Base-by-base conservation (phyloP, 2,797 vertebrate species). In the Pseudochirops corinnae region DNA sequence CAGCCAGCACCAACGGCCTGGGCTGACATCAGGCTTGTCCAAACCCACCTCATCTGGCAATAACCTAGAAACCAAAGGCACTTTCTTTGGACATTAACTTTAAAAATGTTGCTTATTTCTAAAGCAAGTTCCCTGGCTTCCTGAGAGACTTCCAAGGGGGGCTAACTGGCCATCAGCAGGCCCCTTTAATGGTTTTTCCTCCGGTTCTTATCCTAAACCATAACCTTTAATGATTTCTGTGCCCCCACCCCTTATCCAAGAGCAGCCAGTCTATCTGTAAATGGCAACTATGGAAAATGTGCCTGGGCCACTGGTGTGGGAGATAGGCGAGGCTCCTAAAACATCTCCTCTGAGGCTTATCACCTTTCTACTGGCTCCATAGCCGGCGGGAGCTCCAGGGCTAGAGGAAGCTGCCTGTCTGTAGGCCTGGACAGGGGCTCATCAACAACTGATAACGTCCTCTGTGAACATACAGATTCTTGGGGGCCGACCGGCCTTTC, bases 361-460 rank as follows among this genome's bases (percentile, higher is more conserved):
- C 99, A 99, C 98, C 98, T 98, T 97, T 98, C 97, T 98, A 98
- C 97, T 98, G 99, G 98, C 99, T 99, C 99, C 99, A 99, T 98
- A 97, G 98, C 96, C 97, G 98, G 98, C 98, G 96, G 57, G 92
- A 97, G 97, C 98, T 97, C 93, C 0, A 13, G 96, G 92, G 96
- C 98, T 98, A 98, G 98, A 99, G 99, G 99, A 99, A 99, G 98
- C 99, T 97, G 98, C 96, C 98, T 98, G 99, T 99, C 99, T 99
- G 98, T 98, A 98, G 98, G 98, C 98, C 98, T 98, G 98, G 98
- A 99, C 99, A 98, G 98, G 98, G 98, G 98, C 99, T 99, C 99
- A 99, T 99, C 98, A 99, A 98, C 98, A 98, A 98, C 99, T 99
- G 99, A 99, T 99, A 99, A 99, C 98, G 98, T 97, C 95, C 97